Base-by-base conservation (phyloP, 2,113 vertebrate genomes). In the Anseranas semipalmata region DNA sequence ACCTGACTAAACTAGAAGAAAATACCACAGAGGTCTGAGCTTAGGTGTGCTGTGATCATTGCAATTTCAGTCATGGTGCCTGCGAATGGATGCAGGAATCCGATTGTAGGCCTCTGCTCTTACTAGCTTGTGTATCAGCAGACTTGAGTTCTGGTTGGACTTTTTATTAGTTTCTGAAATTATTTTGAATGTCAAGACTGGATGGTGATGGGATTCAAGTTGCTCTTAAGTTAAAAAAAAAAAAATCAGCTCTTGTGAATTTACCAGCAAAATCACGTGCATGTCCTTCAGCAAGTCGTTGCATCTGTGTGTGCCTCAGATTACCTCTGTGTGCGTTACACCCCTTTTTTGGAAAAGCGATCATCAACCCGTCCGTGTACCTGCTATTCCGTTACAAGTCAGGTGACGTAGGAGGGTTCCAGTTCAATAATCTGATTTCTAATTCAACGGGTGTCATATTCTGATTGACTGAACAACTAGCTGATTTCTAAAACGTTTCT, bases 341-440 rank as follows among this genome's bases (percentile, higher is more conserved):
- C 14, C 35, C 48, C 66, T 62, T 30, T 8, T 33, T 20, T n/a
- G 73, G 52, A 35, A 70, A 83, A 70, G 50, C 1, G 0, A 18
- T 16, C 10, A 2, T 12, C 32, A 43, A 6, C 28, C 15, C 55
- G 9, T 6, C 1, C 0, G 12, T 5, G 13, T 56, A 35, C 8
- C 39, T 17, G 43, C 33, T 43, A 0, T 58, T 55, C 70, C 41
- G 9, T 17, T 25, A 14, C 7, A 13, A 22, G 55, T 45, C 12
- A 32, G 28, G 10, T 58, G 73, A 13, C 33, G 39, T 27, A 2
- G 27, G 28, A 85, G 45, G 39, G 66, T 39, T 59, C 45, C 52
- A 33, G 16, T 24, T 48, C 52, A 70, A 68, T 41, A 37, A 66
- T 25, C 74, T 43, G 4, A 73, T 10, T 33, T 58, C 63, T 22